Base-by-base conservation (phyloP, 2,888 invertebrate species). In the Crepidodera aurea region DNA sequence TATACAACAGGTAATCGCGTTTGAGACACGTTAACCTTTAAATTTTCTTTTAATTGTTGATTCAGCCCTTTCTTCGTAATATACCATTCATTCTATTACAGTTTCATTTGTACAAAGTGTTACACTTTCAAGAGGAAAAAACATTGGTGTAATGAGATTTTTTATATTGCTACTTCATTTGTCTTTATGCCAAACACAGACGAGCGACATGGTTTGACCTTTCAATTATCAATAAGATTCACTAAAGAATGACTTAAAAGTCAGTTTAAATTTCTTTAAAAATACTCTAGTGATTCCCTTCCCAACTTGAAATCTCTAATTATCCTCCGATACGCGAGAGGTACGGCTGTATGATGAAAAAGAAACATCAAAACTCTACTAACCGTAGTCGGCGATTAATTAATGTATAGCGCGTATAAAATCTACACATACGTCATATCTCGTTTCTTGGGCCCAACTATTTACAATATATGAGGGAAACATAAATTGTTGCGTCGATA, bases 401-500 rank as follows among this genome's bases (percentile, higher is more conserved):
- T 2, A 22, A 18, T 16, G 18, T 34, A 40, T 40, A 50, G 50
- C 50, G 50, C 27, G 32, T 10, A 29, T 15, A 12, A 50, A 15
- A 48, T 29, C 6, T 18, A 40, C 40, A 48, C 16, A 16, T 50
- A 32, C 50, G 50, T 50, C 50, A 50, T 50, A 50, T 50, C 29
- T 50, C 2, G 32, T 32, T 8, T 50, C 15, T 50, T 50, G 16
- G 15, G 10, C 50, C 50, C 50, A 29, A 50, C 50, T 29, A 32
- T 46, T n/a, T 25, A 6, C 12, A 3, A 12, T 8, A 2, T 51
- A 51, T 34, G 51, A 18, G 51, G 51, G 32, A 15, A 29, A 44
- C 2, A 12, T 12, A 13, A 44, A 44, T 44, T 44, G 44, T 42
- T 42, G 16, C 4, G 16, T 19, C n/a, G 13, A 15, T 12, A 13